Evolutionary conservation across 1,140 invertebrate genomes (phyloP).

Genomic region (Musca vetustissima): DNA sequence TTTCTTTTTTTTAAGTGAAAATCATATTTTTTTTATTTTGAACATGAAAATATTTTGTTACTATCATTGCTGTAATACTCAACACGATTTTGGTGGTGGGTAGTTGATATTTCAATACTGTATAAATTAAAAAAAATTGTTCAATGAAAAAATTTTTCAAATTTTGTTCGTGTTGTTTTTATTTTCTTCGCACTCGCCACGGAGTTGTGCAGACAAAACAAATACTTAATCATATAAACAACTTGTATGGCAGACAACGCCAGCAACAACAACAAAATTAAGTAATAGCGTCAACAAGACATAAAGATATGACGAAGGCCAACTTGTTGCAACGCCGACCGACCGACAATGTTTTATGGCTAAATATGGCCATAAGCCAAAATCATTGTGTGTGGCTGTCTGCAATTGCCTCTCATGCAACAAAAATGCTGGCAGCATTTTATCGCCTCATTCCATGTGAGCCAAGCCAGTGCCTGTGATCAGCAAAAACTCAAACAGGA

Average conservation of each 20-base stretch:
- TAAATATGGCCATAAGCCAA: conserved; percentile 19
- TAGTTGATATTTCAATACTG: too few relatives aligned
- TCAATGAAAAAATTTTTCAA: not conserved
- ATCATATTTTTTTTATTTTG: not conserved
- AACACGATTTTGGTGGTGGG: too few relatives aligned
- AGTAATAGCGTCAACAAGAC: conserved; percentile 4
- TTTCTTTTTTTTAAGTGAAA: conserved; percentile 12
- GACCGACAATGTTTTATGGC: not conserved
- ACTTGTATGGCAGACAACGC: conserved; percentile 1
- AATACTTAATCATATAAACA: not conserved
- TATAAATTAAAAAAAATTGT: not conserved
- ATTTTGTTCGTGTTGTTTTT: not conserved
- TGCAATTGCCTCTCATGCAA: not conserved
- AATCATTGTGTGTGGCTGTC: not conserved
- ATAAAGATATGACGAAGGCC: conserved; percentile 17
- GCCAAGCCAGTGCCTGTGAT: too few relatives aligned
- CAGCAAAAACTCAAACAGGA: not conserved
- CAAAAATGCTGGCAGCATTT: not conserved
- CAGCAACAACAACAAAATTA: too few relatives aligned
- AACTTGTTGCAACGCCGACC: not conserved
- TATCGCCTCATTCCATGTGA: too few relatives aligned
- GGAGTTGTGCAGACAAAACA: too few relatives aligned
- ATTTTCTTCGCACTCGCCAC: too few relatives aligned
- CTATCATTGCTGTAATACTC: too few relatives aligned
- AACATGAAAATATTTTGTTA: too few relatives aligned